Evolutionary conservation across 2,113 vertebrate species (phyloP), one percentile per base, ranked within the genome.

Genomic region (Pleuronectes platessa): DNA sequence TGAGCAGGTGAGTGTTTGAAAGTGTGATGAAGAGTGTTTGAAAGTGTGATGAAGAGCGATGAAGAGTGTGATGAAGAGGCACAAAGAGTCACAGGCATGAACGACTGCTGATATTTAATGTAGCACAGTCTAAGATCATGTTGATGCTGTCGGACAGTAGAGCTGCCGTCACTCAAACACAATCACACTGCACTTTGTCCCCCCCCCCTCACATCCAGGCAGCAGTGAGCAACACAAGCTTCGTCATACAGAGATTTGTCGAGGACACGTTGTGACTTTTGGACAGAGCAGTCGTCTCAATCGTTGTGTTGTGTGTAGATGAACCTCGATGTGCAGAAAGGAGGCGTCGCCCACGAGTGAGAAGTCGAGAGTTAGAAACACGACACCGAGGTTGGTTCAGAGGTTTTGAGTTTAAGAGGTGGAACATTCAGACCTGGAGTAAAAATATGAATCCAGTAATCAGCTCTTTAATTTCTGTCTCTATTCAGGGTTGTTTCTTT

Each of bases 61-160:
- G 40, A 42, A 42, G 65, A 9, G 40, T 0, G 40, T 13, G 40
- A 42, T 42, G 40, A 42, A 42, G 65, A 82, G 23, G 61, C 63
- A 77, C 42, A 68, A 23, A 54, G 69, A 87, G 69, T 49, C 86
- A 53, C 40, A 81, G 61, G 72, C 60, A 77, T 87, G 83, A 90
- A 78, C 88, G 86, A 77, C 79, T 74, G 84, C 78, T 85, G 88
- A 89, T 83, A 79, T 91, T 87, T 90, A 91, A 84, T 85, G 74
- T 81, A 85, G 89, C 83, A 82, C 77, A 88, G 76, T 85, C 81
- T 82, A 71, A 81, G 79, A 65, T 85, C 81, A 83, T 77, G 90
- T 84, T 75, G 88, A 83, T 84, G 86, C 83, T 90, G 88, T 70
- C 70, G 78, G 76, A 82, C 85, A 81, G 82, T 71, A 2, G 31